A percentile compares a stretch with the other conserved stretches of the same genome.
These are phyloP conservation scores for Chinchilla lanigera DNA, from an alignment of 2,113 vertebrate genomes.

Conservation along the genomic window DNA sequence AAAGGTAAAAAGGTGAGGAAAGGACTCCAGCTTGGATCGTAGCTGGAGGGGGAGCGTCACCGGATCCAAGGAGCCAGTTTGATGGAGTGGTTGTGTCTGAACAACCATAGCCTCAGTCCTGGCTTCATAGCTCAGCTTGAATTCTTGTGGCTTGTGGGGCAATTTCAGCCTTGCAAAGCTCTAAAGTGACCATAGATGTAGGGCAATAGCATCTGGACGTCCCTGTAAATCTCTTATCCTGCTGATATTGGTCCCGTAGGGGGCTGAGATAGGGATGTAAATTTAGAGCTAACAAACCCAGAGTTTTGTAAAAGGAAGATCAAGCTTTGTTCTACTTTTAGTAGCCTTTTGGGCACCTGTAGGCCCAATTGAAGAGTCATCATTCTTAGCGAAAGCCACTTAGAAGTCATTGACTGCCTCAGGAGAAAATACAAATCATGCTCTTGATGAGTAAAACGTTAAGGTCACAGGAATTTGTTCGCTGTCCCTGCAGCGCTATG, in stretches of 20 bases:
- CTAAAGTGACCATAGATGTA: background rate
- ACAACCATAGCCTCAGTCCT: background rate
- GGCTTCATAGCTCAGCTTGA: background rate
- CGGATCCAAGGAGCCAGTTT: background rate
- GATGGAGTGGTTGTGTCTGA: background rate
- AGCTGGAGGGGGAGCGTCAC: background rate
- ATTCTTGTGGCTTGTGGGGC: background rate
- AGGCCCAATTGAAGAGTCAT: background rate
- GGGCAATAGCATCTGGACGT: background rate
- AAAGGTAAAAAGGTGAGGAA: background rate
- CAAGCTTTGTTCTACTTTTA: background rate
- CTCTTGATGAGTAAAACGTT: background rate
- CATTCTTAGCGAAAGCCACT: background rate
- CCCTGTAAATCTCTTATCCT: background rate
- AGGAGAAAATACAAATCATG: background rate
- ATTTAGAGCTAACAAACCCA: background rate
- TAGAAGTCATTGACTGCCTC: background rate
- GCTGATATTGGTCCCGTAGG: background rate
- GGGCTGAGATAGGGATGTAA: background rate
- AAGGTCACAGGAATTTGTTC: background rate
- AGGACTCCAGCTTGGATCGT: background rate
- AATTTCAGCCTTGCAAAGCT: background rate
- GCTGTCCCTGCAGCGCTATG: background rate
- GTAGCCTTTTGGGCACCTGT: background rate
- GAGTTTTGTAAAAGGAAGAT: background rate